Conservation (phyloP, 2,888 invertebrate genomes). For the Masnerella sp. region DNA sequence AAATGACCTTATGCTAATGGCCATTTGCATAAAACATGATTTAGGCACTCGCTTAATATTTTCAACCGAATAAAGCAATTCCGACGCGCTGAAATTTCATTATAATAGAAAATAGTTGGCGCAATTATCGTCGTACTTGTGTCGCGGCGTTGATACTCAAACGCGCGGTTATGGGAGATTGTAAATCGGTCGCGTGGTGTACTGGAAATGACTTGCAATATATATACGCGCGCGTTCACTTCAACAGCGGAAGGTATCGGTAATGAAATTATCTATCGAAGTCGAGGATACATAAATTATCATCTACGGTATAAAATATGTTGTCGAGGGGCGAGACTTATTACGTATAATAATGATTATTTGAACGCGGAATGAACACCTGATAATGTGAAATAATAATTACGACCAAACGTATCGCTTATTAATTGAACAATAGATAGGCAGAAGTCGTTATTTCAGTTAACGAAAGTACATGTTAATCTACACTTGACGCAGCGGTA, state of each 20-base stretch:
- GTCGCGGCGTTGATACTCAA: constrained; percentile 1
- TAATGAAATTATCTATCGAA: constrained; percentile 56
- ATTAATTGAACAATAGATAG: constrained; percentile 37
- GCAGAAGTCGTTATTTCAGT: constrained; percentile 17
- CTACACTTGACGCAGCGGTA: background rate
- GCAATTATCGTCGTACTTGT: constrained; percentile 12
- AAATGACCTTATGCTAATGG: constrained; percentile 39
- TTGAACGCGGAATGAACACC: constrained; percentile 20
- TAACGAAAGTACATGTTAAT: constrained; percentile 14
- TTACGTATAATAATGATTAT: constrained; percentile 48
- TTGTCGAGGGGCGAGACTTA: constrained; percentile 37
- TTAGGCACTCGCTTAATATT: constrained; percentile 18
- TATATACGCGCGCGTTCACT: constrained; percentile 10
- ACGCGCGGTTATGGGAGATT: constrained; percentile 11
- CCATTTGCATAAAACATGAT: constrained; percentile 50
- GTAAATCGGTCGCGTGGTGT: constrained; percentile 13
- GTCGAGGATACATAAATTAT: constrained; percentile 54
- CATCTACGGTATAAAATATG: constrained; percentile 40
- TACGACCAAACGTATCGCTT: constrained; percentile 4
- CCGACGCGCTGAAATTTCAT: constrained; percentile 9
- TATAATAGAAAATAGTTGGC: constrained; percentile 10
- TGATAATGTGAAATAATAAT: constrained; percentile 17
- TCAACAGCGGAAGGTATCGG: constrained; percentile 39
- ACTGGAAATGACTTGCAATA: constrained; percentile 25
- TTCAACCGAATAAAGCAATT: constrained; percentile 14